A percentile compares a stretch with the other conserved stretches of the same genome.
Evolutionary conservation across 2,888 invertebrate genomes (phyloP).

Genomic region (Hetaerina titia): DNA sequence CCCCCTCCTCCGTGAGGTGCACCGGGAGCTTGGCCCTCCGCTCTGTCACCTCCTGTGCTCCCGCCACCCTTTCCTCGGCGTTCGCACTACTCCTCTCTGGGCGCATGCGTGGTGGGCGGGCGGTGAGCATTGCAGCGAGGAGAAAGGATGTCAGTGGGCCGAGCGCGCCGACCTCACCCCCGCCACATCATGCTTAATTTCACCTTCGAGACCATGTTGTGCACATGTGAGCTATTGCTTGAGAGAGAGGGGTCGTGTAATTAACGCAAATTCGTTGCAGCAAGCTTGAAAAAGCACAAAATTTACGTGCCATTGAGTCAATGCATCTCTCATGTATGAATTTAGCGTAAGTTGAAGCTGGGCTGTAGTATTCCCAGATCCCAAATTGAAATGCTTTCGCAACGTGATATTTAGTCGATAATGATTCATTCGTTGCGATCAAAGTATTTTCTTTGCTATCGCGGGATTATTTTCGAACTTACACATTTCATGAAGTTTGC

Average conservation of each 20-base stretch:
- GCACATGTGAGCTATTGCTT: background rate
- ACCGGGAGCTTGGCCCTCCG: background rate
- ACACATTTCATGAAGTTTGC: too few species aligned
- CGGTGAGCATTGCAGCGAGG: constrained; percentile 1
- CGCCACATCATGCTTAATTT: constrained; percentile 27
- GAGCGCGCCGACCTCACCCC: constrained; percentile 43
- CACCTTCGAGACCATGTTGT: constrained; percentile 15
- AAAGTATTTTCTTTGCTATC: too few species aligned
- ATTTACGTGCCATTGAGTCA: background rate
- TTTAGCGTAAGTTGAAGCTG: background rate
- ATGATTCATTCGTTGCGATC: too few species aligned
- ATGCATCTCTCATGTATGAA: background rate
- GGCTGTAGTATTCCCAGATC: too few species aligned
- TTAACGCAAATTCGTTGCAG: background rate
- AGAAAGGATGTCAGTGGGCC: constrained; percentile 64
- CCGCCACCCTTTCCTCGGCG: constrained; percentile 21
- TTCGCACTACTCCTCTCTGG: background rate
- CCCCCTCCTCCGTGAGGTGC: background rate
- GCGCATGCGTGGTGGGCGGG: constrained; percentile 53
- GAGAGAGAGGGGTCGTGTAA: background rate
- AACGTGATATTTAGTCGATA: too few species aligned
- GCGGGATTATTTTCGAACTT: too few species aligned
- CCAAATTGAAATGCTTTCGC: too few species aligned
- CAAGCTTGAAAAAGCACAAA: background rate
- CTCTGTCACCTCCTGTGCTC: background rate